phyloP scores from a whole-genome alignment of 2,888 invertebrate genomes.

The Uloborus plumipes region DNA sequence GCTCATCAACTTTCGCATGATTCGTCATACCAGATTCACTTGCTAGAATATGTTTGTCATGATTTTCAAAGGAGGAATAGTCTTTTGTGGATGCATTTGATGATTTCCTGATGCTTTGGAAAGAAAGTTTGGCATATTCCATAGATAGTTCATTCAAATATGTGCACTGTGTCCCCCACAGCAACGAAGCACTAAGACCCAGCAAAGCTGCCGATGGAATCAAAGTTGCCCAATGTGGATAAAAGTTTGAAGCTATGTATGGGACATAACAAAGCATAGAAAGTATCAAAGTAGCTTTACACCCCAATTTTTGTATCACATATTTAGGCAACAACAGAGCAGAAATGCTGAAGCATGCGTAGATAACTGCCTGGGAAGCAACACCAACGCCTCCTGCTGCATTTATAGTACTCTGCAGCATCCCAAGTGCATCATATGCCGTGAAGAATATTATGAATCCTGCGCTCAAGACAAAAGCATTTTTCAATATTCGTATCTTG shows the following conservation, averaged over 20 bases:
- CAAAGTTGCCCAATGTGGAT: slow-evolving; percentile 88
- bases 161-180: slow-evolving; percentile 98
- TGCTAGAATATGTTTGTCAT: too few species aligned
- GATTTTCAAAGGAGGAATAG: too few species aligned
- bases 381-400: slow-evolving; percentile 90
- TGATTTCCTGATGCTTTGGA: too few species aligned
- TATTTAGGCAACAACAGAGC: slow-evolving; percentile 96
- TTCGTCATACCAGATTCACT: too few species aligned
- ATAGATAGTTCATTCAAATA: slow-evolving; percentile 92
- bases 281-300: slow-evolving; percentile 94
- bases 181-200: slow-evolving; percentile 93
- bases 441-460: slow-evolving; percentile 97
- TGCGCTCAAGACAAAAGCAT: slow-evolving; percentile 88
- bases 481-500: slow-evolving; percentile 80
- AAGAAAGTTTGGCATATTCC: too few species aligned
- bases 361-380: slow-evolving; percentile 89
- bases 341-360: slow-evolving; percentile 93
- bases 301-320: slow-evolving; percentile 91
- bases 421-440: slow-evolving; percentile 94
- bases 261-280: slow-evolving; percentile 94
- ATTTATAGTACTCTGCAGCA: slow-evolving; percentile 91
- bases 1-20: too few species aligned
- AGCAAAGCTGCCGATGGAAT: slow-evolving; percentile 92
- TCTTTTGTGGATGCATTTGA: too few species aligned
- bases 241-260: slow-evolving; percentile 94